Percentiles rank a stretch among this genome's conserved stretches.
Conservation (phyloP, 2,113 vertebrate species). For the Thermophis baileyi region DNA sequence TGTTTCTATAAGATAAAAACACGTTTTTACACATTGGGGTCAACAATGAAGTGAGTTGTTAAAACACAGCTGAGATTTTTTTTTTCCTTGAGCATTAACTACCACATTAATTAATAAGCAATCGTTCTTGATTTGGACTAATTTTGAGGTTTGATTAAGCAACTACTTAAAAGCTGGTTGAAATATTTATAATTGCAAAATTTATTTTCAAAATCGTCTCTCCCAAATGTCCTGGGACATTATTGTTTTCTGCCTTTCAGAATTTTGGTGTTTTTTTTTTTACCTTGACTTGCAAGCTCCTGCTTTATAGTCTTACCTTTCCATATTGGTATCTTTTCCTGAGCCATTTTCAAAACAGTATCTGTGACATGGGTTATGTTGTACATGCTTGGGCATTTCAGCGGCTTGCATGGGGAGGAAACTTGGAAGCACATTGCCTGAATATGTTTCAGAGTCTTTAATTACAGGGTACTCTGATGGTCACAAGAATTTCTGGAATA, state of each 20-base stretch:
- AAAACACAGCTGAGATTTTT: not conserved
- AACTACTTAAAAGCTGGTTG: not conserved
- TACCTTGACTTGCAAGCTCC: not conserved
- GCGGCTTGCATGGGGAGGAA: not conserved
- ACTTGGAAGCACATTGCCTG: not conserved
- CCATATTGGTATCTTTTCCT: not conserved
- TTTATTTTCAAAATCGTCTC: not conserved
- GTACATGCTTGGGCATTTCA: not conserved
- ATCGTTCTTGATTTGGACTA: not conserved
- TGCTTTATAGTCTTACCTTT: not conserved
- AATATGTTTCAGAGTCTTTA: not conserved
- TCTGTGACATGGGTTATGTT: not conserved
- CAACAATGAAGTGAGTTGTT: not conserved
- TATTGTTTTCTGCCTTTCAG: not conserved
- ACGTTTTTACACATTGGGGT: not conserved
- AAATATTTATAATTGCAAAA: not conserved
- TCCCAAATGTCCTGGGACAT: not conserved
- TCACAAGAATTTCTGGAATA: fast-evolving
- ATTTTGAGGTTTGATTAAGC: not conserved
- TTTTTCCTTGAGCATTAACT: not conserved
- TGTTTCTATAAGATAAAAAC: not conserved
- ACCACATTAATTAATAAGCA: not conserved
- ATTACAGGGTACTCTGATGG: not conserved
- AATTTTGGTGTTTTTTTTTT: not conserved
- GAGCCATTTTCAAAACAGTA: not conserved